Base-by-base conservation (phyloP, 2,113 vertebrate genomes). In the Eolophus roseicapilla region DNA sequence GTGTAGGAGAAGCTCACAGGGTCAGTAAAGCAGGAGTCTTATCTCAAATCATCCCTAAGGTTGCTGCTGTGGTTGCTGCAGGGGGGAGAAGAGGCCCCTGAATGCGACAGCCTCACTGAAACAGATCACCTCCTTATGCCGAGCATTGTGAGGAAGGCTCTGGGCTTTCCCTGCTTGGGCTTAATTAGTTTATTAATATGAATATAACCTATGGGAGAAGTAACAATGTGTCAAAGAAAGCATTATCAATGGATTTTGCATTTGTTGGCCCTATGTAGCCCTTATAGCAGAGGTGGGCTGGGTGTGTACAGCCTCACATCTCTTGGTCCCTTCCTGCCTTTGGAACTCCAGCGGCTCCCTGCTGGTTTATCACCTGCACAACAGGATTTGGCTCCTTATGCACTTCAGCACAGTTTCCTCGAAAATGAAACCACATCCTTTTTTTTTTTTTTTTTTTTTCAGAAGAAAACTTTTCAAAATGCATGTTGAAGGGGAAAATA, bases 251-350 rank as follows among this genome's bases (percentile, higher is more conserved):
- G 60, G 46, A 11, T 41, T 92, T 59, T 49, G 19, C 17, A 14
- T 23, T 62, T 0, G 0, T 21, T 63, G 47, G 25, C 71, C 4
- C 0, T n/a, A 10, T 0, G 1, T 0, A 76, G 43, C 25, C 57
- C 11, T 29, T 52, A 7, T 4, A 60, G 57, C 69, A 64, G 68
- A 29, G 27, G 21, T 43, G 70, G 63, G 62, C 35, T 79, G 52
- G 50, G 20, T 18, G 24, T 1, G 0, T 8, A 7, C 28, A 53
- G 18, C 43, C 35, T 87, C 57, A 3, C 10, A 7, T 63, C 49
- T 62, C 24, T n/a, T 1, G 2, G 16, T 47, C 20, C 13, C n/a
- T 69, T 65, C 47, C 39, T 96, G 25, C 63, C 35, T 31, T 11
- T 0, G 0, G 31, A 81, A 19, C 18, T 21, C 43, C 71, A 4